Base-by-base conservation (phyloP, 2,797 vertebrate genomes). In the Balearica regulorum region DNA sequence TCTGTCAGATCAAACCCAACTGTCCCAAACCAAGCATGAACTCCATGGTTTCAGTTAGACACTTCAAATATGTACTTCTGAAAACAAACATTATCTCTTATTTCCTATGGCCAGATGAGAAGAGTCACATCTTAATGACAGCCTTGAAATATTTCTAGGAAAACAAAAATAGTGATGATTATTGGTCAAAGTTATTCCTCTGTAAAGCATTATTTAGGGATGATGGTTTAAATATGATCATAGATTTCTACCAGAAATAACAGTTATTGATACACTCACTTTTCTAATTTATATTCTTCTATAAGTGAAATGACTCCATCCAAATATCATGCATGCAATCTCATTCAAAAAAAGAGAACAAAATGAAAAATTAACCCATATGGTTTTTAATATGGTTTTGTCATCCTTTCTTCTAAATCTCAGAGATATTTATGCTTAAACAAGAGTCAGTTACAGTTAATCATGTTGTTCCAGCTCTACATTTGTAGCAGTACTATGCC, bases 401-500 rank as follows among this genome's bases (percentile, higher is more conserved):
- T 53, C 35, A 70, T 83, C 9, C 6, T 87, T 83, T 86, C 26
- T 88, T 93, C 53, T 70, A 87, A 72, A 73, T 87, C 86, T 90
- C 90, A 88, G 88, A 60, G 20, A 55, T 93, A 92, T 84, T 93
- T 93, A 31, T 83, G n/a, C 22, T 90, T 89, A 60, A 53, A 72
- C 22, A 69, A 88, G 51, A 92, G 41, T 55, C 73, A 48, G 79
- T 54, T 77, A 49, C 70, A 94, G 83, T 69, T 80, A 68, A 84
- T 94, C 66, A 53, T n/a, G 29, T 88, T 89, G 77, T 62, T 90
- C 14, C 60, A 93, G 25, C 51, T 76, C 86, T 89, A 69, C 91
- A 55, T 91, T 87, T 90, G 96, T 76, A 96, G 48, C 60, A 75
- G 68, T 72, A 48, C 73, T 93, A 83, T 78, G 71, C 64, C 88